A percentile compares a stretch with the other conserved stretches of the same genome.
Evolutionary conservation across 2,888 invertebrate genomes (phyloP).

Genomic region (Hirudinaria manillensis): DNA sequence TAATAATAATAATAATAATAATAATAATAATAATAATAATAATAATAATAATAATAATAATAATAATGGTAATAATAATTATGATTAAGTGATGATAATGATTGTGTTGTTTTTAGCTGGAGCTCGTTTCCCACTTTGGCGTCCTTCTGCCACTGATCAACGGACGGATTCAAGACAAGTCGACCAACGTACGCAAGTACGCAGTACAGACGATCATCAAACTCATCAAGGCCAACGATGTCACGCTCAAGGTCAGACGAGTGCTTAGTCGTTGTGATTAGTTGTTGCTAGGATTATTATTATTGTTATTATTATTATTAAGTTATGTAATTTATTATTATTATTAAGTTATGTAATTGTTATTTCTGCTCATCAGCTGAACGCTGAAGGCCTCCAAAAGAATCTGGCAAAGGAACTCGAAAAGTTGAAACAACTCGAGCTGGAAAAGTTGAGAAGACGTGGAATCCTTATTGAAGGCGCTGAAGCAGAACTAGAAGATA

Average conservation of each 20-base stretch:
- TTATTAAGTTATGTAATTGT: no score
- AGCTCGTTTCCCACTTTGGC: neutral
- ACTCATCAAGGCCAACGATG: conserved; percentile 60
- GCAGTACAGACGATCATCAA: conserved; percentile 77
- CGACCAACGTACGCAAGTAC: conserved; percentile 69
- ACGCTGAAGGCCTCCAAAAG: conserved; percentile 55
- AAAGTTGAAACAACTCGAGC: conserved; percentile 62
- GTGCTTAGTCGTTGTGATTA: neutral
- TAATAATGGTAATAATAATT: neutral
- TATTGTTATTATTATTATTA: neutral
- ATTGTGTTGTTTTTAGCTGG: conserved; percentile 2
- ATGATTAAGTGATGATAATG: conserved; percentile 10
- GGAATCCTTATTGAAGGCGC: neutral
- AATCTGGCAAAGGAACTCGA: conserved; percentile 62
- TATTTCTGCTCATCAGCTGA: no score
- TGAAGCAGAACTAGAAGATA: neutral
- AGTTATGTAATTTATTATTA: no score
- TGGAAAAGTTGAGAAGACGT: conserved; percentile 34
- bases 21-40: no score
- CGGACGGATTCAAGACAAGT: conserved; percentile 64
- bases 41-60: no score
- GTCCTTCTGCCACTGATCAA: neutral
- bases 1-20: no score
- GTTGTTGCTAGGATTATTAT: neutral
- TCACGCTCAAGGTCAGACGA: neutral